Percentiles rank a stretch among this genome's conserved stretches.
phyloP scores from a whole-genome alignment of 2,113 vertebrate species.

The Columba livia region DNA sequence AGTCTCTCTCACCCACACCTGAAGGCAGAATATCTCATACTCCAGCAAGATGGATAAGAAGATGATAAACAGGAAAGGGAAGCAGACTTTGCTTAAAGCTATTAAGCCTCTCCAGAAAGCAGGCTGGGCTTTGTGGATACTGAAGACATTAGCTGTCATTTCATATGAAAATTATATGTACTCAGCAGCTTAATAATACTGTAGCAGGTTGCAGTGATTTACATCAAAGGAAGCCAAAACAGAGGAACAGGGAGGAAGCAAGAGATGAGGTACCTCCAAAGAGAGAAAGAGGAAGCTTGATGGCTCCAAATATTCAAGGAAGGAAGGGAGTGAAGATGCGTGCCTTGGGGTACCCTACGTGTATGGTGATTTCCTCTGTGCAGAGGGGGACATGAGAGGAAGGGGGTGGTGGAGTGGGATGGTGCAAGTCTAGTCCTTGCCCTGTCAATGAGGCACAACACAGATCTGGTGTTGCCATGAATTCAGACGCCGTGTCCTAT shows the following conservation, averaged over 20 bases:
- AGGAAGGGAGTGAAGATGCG: not conserved
- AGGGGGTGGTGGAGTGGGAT: not conserved
- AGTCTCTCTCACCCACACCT: not conserved
- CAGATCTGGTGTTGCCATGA: not conserved
- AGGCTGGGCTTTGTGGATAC: not conserved
- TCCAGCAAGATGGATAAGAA: not conserved
- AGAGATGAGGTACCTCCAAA: not conserved
- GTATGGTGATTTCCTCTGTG: not conserved
- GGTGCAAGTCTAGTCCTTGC: not conserved
- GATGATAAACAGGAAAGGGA: conserved; percentile 12
- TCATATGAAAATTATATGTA: conserved; percentile 31
- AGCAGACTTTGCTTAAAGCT: conserved; percentile 24
- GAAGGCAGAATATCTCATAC: not conserved
- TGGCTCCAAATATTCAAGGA: not conserved
- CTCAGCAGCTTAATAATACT: not conserved
- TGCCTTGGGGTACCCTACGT: accelerated
- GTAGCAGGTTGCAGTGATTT: not conserved
- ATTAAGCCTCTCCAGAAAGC: not conserved
- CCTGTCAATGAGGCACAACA: not conserved
- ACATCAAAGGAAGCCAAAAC: not conserved
- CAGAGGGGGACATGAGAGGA: not conserved
- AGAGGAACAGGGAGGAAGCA: not conserved
- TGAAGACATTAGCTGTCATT: conserved; percentile 5
- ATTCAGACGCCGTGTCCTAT: not conserved
- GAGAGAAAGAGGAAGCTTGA: not conserved